These are phyloP conservation scores for Gephyroberyx darwinii DNA, from an alignment of 2,797 vertebrate genomes.

Conservation along the genomic window DNA sequence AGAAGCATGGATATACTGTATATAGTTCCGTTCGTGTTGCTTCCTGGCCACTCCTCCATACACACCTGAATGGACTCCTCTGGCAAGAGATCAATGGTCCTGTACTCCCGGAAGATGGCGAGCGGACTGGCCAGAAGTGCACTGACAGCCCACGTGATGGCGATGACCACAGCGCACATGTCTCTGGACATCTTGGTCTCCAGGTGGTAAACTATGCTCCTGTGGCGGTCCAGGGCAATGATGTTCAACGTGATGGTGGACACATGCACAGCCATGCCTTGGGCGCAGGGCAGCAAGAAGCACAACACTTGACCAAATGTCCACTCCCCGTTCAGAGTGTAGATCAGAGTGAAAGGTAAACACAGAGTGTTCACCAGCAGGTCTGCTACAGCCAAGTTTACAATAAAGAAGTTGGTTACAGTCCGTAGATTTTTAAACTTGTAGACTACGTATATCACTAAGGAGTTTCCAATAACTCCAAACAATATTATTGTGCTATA, in stretches of 20 bases:
- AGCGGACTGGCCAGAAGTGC: constrained; percentile 91
- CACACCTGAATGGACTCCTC: constrained; percentile 89
- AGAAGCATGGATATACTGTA: constrained; percentile 91
- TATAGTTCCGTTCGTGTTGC: constrained; percentile 85
- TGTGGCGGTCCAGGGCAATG: constrained; percentile 93
- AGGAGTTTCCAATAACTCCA: constrained; percentile 90
- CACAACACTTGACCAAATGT: constrained; percentile 87
- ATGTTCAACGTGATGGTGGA: constrained; percentile 94
- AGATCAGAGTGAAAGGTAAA: constrained; percentile 92
- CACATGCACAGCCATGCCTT: constrained; percentile 92
- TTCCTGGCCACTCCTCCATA: constrained; percentile 91
- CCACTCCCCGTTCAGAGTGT: constrained; percentile 91
- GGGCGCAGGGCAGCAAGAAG: constrained; percentile 90
- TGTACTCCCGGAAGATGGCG: constrained; percentile 94
- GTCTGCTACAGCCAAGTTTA: constrained; percentile 93
- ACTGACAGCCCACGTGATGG: constrained; percentile 89
- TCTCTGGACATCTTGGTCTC: constrained; percentile 94
- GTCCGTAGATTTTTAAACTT: constrained; percentile 92
- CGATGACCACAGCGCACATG: constrained; percentile 89
- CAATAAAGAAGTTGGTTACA: constrained; percentile 96
- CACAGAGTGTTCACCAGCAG: constrained; percentile 92
- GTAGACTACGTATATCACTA: constrained; percentile 93
- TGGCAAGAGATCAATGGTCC: constrained; percentile 83
- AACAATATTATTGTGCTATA: constrained; percentile 94
- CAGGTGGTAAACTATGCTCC: constrained; percentile 92